Evolutionary conservation across 1,140 invertebrate genomes (phyloP), one percentile per base, ranked within the genome.

Genomic region (Zaprionus ornatus): DNA sequence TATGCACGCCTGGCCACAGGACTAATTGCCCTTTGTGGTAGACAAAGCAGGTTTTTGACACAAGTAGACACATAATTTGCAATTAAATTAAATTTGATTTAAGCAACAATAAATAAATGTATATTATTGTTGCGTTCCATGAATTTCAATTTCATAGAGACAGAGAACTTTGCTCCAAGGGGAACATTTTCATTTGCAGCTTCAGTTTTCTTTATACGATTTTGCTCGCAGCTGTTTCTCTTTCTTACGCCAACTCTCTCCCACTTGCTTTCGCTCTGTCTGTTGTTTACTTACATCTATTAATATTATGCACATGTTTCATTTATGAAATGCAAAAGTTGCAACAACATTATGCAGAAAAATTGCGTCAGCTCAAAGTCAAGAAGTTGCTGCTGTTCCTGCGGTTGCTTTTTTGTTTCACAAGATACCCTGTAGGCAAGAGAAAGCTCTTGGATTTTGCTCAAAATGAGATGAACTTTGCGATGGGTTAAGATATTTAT

Each of bases 251-350:
- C n/a, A 15, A 2, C 37, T 40, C 4, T 40, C 15, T 40, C 37
- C 6, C n/a, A 1, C 37, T 6, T 6, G 15, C 1, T 15, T 40
- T 1, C 15, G 0, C 0, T 45, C 40, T 74, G 32, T 37, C 42
- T 72, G 69, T 79, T 80, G 64, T 84, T 87, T 75, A 62, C 77
- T 75, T 67, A 71, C 64, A 70, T 70, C 48, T 63, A 77, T 84
- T 90, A 88, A 90, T 82, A 82, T 81, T 90, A 88, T 88, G 85
- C 85, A 81, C 85, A 88, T 88, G 85, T 88, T 88, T 88, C 85
- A 90, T 90, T 90, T 88, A 88, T 88, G 77, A 87, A 90, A 88
- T 88, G 84, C 84, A 90, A 81, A 88, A 79, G 61, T 57, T 81
- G 70, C 77, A 88, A 50, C 40, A 45, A 69, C 23, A 77, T 87